Base-by-base conservation (phyloP, 2,797 vertebrate species). In the Peromyscus aztecus region DNA sequence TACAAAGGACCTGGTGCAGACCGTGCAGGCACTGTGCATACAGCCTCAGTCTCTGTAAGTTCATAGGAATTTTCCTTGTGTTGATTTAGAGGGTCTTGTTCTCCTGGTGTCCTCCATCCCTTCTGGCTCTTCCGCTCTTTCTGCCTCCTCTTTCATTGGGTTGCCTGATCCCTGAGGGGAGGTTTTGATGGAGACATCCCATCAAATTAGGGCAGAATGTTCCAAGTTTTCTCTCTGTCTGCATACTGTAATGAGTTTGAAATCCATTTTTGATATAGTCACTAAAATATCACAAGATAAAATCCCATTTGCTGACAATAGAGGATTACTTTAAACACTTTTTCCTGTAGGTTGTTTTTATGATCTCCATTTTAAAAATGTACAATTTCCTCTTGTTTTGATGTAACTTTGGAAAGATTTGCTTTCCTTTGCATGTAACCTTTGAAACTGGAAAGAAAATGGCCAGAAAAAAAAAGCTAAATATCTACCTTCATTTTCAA, bases 391-490 rank as follows among this genome's bases (percentile, higher is more conserved):
- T 80, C 29, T 90, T 90, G 91, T 85, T 40, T 76, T 61, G 19
- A 6, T 92, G n/a, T 97, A 43, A 89, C 71, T 16, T 94, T 82
- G 87, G 63, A 37, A 69, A 92, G 11, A 3, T 9, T 61, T 75
- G 23, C 83, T 81, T 88, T 95, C 17, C 27, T 85, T 92, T 46
- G 52, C 23, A 73, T 87, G n/a, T 89, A 55, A n/a, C 75, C 59
- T 4, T 59, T 63, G 0, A 6, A 63, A 57, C 59, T 73, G 31
- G 94, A 52, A 94, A 46, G 90, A 73, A 73, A 92, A 69, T 75
- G 76, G 23, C 21, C 61, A 82, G 59, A 52, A 80, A 81, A 96
- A 37, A 73, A 92, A 94, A 81, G 61, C 71, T 71, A 71, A 92
- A 71, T 46, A 63, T 89, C 77, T 83, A 24, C 17, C 57, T 91